Evolutionary conservation across 2,888 invertebrate genomes (phyloP).

Genomic region (Microctonus hyperodae): DNA sequence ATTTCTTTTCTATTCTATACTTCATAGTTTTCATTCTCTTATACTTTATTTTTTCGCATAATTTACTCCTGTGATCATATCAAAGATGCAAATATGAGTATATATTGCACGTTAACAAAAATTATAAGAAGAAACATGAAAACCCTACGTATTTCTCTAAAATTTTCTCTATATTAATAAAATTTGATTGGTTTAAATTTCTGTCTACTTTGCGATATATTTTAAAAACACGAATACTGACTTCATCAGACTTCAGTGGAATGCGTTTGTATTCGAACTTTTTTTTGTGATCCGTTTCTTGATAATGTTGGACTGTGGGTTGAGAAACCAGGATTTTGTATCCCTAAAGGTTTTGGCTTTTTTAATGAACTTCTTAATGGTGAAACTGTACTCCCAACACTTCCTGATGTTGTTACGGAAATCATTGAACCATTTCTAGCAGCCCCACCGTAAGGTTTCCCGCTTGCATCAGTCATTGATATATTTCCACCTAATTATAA

Average conservation of each 20-base stretch:
- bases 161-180: slow-evolving; percentile 22
- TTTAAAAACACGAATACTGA: background rate
- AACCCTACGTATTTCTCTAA: slow-evolving; percentile 9
- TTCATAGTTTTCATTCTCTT: background rate
- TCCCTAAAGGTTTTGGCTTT: slow-evolving; percentile 81
- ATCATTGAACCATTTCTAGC: slow-evolving; percentile 67
- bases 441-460: slow-evolving; percentile 77
- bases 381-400: slow-evolving; percentile 66
- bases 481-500: slow-evolving; percentile 67
- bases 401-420: slow-evolving; percentile 61
- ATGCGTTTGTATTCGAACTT: slow-evolving; percentile 90
- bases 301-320: slow-evolving; percentile 84
- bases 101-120: slow-evolving; percentile 3
- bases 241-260: slow-evolving; percentile 80
- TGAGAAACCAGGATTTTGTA: slow-evolving; percentile 86
- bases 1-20: slow-evolving; percentile 22
- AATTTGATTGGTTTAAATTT: slow-evolving; percentile 25
- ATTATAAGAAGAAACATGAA: slow-evolving; percentile 7
- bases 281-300: slow-evolving; percentile 87
- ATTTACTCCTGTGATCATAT: background rate
- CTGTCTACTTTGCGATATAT: background rate
- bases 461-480: slow-evolving; percentile 88
- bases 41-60: background rate
- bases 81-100: slow-evolving; percentile 7
- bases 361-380: slow-evolving; percentile 84